phyloP scores from a whole-genome alignment of 2,113 vertebrate species.

The Heterotilapia buettikoferi region DNA sequence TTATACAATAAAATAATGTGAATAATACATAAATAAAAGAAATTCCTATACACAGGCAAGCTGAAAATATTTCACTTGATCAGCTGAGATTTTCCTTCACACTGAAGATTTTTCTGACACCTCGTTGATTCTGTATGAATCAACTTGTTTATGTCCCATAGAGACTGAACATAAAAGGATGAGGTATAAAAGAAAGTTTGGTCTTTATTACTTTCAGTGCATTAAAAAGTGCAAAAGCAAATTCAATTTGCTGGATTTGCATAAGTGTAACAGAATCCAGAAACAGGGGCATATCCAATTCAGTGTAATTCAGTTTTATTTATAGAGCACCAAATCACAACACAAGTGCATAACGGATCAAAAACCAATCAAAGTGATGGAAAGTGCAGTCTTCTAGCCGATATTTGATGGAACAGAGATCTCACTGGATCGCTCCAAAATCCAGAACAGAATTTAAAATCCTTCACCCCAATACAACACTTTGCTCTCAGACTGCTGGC shows the following conservation, averaged over 20 bases:
- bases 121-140: not conserved
- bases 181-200: not conserved
- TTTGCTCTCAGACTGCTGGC: not conserved
- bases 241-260: not conserved
- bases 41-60: not conserved
- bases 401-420: not conserved
- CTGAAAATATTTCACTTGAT: not conserved
- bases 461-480: rapidly evolving
- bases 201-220: not conserved
- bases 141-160: not conserved
- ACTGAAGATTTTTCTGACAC: not conserved
- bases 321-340: not conserved
- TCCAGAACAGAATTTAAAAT: not conserved
- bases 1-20: not conserved
- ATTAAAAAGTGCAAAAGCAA: not conserved
- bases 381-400: not conserved
- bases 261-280: not conserved
- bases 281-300: not conserved
- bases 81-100: not conserved
- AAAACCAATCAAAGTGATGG: not conserved
- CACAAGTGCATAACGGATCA: not conserved
- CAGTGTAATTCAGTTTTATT: not conserved
- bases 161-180: not conserved
- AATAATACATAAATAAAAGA: not conserved
- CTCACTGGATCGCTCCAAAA: not conserved